Conservation (phyloP, 2,797 vertebrate genomes). For the Pitangus sulphuratus region DNA sequence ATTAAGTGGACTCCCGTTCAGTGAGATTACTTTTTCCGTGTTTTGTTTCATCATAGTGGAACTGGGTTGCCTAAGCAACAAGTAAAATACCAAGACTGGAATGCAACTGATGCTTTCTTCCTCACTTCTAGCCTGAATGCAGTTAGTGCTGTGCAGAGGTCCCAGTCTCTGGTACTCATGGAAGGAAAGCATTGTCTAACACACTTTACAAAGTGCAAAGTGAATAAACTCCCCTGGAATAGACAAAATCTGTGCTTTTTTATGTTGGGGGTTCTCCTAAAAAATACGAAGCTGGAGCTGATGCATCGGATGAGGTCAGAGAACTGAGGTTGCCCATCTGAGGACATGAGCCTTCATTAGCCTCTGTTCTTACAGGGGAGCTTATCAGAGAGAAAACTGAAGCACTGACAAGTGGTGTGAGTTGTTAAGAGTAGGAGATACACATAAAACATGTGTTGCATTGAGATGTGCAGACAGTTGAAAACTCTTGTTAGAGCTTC, state of each 20-base stretch:
- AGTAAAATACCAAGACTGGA: conserved; percentile 17
- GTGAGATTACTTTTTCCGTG: conserved; percentile 14
- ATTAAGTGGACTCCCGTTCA: conserved; percentile 35
- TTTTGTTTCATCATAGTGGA: conserved; percentile 78
- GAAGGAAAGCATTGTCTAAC: background rate
- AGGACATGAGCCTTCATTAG: background rate
- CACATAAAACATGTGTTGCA: fast-evolving
- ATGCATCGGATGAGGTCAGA: background rate
- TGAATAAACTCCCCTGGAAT: background rate
- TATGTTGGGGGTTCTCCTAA: background rate
- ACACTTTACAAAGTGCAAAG: background rate
- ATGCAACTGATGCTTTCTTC: conserved; percentile 37
- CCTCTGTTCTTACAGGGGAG: background rate
- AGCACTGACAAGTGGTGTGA: background rate
- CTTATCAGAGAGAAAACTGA: background rate
- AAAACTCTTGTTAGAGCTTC: background rate
- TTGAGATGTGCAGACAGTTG: background rate
- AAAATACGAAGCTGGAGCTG: background rate
- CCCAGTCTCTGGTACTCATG: fast-evolving
- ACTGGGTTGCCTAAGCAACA: conserved; percentile 86
- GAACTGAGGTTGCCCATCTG: background rate
- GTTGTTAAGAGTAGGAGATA: background rate
- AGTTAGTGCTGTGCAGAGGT: background rate
- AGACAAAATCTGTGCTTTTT: background rate
- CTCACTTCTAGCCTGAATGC: background rate